A percentile compares a stretch with the other conserved stretches of the same genome.
Evolutionary conservation across 2,888 invertebrate genomes (phyloP).

Genomic region (Microplitis deprimator): DNA sequence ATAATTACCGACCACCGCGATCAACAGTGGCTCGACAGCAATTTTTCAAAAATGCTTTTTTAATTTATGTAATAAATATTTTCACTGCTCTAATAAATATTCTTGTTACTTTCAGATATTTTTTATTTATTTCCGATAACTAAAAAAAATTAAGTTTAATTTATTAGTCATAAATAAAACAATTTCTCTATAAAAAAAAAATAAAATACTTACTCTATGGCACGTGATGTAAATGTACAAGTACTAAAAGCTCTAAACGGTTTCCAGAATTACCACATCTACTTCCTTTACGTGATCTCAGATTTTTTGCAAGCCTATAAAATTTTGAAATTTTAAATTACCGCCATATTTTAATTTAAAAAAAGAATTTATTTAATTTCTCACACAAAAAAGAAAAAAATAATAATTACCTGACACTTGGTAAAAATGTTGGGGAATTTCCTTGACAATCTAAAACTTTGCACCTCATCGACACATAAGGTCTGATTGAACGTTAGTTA

Average conservation of each 20-base stretch:
- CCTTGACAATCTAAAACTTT: slow-evolving; percentile 69
- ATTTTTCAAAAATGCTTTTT: slow-evolving; percentile 45
- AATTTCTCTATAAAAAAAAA: slow-evolving; percentile 18
- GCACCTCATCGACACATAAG: slow-evolving; percentile 70
- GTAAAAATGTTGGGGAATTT: slow-evolving; percentile 68
- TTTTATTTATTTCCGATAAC: slow-evolving; percentile 33
- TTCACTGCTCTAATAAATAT: slow-evolving; percentile 51
- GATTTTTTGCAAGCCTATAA: slow-evolving; percentile 84
- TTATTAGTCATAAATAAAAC: slow-evolving; percentile 13
- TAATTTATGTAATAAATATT: background rate
- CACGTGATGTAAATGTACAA: slow-evolving; percentile 88
- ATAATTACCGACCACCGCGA: slow-evolving; percentile 36
- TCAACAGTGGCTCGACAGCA: slow-evolving; percentile 55
- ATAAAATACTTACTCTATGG: slow-evolving; percentile 76
- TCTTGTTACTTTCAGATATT: slow-evolving; percentile 42
- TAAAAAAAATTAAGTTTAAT: slow-evolving; percentile 26
- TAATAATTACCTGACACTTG: slow-evolving; percentile 65
- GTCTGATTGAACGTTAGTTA: slow-evolving; percentile 47
- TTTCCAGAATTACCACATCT: slow-evolving; percentile 89
- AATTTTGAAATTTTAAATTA: background rate
- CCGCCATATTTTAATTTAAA: slow-evolving; percentile 4
- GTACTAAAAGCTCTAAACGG: slow-evolving; percentile 86
- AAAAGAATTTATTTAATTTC: slow-evolving; percentile 11
- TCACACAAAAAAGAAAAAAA: background rate
- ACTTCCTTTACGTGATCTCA: slow-evolving; percentile 86